Base-by-base conservation (phyloP, 2,797 vertebrate genomes). In the Danio choprae region DNA sequence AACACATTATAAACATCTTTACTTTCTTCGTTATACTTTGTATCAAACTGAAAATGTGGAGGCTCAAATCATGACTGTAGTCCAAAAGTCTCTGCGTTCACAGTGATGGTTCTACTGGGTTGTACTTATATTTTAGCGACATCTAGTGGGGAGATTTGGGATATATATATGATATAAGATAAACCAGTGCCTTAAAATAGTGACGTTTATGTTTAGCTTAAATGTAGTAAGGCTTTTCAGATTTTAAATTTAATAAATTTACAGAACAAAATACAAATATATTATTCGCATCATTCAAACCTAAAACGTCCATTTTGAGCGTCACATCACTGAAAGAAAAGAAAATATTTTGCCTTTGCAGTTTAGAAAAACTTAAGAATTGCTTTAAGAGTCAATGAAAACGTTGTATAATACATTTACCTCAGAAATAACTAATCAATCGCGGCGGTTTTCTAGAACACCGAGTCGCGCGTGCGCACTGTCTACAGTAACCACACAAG, bases 391-490 rank as follows among this genome's bases (percentile, higher is more conserved):
- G 13, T 53, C 8, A 48, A 11, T 48, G 41, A 13, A 62, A 44
- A 10, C 0, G 29, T 22, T n/a, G 12, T 16, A 65, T 20, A 46
- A 41, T 16, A 56, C 3, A 10, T 8, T 59, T 8, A 56, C 5
- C 29, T 20, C 7, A 22, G 18, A 58, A 55, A 59, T 0, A 29
- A 41, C 11, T 2, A 18, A 56, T 16, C 18, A 5, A n/a, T 72
- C 11, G 7, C 2, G 10, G 13, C 1, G 5, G 18, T 16, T 56
- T 74, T 64, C 51, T 62, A 79, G 73, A 75, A 77, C 18, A 41
- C 16, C 10, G 10, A 18, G 2, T 4, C 11, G 84, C 86, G 81
- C 85, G 86, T 87, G 88, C 88, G 88, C 84, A 1, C 4, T 56
- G 20, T 7, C 6, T 15, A 16, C 7, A 9, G n/a, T 4, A 40